Percentiles rank a stretch among this genome's conserved stretches.
Evolutionary conservation across 2,888 invertebrate species (phyloP).

Genomic region (Argyra leucocephala): DNA sequence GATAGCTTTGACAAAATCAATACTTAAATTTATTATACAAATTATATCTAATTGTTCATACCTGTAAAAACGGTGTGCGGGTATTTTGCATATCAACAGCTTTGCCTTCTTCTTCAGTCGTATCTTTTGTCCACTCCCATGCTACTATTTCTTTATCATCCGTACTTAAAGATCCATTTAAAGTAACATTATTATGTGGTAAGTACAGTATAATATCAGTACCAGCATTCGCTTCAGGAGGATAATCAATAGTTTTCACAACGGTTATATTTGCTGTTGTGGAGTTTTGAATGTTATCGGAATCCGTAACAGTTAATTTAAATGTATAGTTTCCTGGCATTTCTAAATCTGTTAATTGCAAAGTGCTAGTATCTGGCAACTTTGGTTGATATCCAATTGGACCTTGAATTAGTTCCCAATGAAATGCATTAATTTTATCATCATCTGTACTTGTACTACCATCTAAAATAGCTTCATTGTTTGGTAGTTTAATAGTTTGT

Average conservation of each 20-base stretch:
- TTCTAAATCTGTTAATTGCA: slow-evolving; percentile 72
- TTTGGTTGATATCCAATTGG: slow-evolving; percentile 78
- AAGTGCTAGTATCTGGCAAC: slow-evolving; percentile 66
- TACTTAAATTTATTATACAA: not conserved
- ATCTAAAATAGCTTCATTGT: slow-evolving; percentile 81
- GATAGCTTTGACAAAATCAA: slow-evolving; percentile 49
- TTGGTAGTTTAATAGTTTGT: slow-evolving; percentile 81
- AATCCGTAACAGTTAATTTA: slow-evolving; percentile 83
- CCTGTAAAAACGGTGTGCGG: slow-evolving; percentile 73
- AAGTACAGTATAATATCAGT: slow-evolving; percentile 80
- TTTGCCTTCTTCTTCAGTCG: slow-evolving; percentile 75
- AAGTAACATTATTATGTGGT: slow-evolving; percentile 73
- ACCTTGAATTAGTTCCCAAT: slow-evolving; percentile 85
- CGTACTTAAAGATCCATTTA: slow-evolving; percentile 83
- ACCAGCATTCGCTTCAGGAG: slow-evolving; percentile 88
- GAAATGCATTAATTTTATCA: slow-evolving; percentile 75
- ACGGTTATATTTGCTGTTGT: slow-evolving; percentile 83
- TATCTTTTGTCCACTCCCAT: slow-evolving; percentile 93
- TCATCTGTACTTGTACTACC: slow-evolving; percentile 74
- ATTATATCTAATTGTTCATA: slow-evolving; percentile 10
- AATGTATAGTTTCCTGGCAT: slow-evolving; percentile 85
- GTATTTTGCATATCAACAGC: slow-evolving; percentile 95
- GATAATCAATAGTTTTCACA: slow-evolving; percentile 84
- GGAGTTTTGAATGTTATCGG: slow-evolving; percentile 75
- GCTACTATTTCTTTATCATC: slow-evolving; percentile 88